Evolutionary conservation across 2,113 vertebrate genomes (phyloP), one percentile per base, ranked within the genome.

Genomic region (Circaetus cinerascens): DNA sequence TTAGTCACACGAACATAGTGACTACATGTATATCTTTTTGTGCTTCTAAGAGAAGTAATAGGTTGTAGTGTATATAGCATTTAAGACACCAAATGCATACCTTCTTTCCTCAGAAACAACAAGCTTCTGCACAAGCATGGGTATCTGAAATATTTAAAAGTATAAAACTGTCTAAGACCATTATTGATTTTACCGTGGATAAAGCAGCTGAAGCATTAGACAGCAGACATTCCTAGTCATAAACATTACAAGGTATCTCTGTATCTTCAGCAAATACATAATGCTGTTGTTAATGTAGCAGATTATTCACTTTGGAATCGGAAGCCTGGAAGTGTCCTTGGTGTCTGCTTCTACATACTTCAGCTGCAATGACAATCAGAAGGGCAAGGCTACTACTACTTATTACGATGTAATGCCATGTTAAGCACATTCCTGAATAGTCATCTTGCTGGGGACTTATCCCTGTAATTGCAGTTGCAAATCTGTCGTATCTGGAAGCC

Each of bases 271-370:
- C 88, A 92, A 82, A 48, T 25, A 57, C 76, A 68, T 78, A 82
- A 66, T 2, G 16, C 20, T 63, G 66, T 3, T 87, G 69, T 75
- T 89, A 94, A 94, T 76, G 74, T 3, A n/a, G 86, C 72, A 48
- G 86, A 93, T 95, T 57, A 95, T 87, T 96, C 83, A 93, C 88
- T 87, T 30, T 71, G 64, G 68, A 83, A 5, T 26, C 11, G 0
- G 55, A 74, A 80, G 46, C 88, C 94, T 93, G 90, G 15, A 89
- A 66, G 68, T 53, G 95, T 82, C 97, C 97, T 95, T 94, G 92
- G 6, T 57, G 64, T 19, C 85, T 26, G 41, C 41, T 85, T 51
- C 86, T 13, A 50, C 19, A 14, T 43, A 30, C 71, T 80, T 86
- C 78, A 90, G 88, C 60, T 43, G 60, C 95, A 95, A 62, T 71